phyloP scores from a whole-genome alignment of 64 coral and sea anemone genomes.

The Acropora yongei region DNA sequence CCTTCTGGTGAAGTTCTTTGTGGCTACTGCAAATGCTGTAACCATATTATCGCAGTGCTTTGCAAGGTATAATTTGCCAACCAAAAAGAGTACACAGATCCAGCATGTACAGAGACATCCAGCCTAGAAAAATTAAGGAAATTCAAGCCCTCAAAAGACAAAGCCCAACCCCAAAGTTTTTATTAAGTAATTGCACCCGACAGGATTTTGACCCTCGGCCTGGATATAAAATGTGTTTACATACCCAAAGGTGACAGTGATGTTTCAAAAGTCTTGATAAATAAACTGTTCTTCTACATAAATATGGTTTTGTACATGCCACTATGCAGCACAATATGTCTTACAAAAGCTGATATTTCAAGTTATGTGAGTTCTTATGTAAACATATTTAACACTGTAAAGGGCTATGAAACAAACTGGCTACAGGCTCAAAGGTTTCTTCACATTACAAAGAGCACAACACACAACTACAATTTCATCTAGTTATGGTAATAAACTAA shows the following conservation, averaged over 20 bases:
- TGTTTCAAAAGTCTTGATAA: too few species aligned
- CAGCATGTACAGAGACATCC: constrained; percentile 39
- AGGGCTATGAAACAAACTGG: too few species aligned
- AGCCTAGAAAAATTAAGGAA: constrained; percentile 59
- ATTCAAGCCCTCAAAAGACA: constrained; percentile 52
- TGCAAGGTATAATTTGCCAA: constrained; percentile 69
- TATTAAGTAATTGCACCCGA: background rate
- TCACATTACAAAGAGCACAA: background rate
- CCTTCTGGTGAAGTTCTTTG: constrained; percentile 33
- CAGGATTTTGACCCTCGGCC: constrained; percentile 21
- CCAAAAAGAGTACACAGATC: constrained; percentile 47
- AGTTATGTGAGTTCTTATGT: too few species aligned
- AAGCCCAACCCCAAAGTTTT: constrained; percentile 43
- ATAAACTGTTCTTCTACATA: too few species aligned
- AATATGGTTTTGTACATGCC: too few species aligned
- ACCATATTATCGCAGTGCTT: constrained; percentile 56
- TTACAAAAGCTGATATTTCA: too few species aligned
- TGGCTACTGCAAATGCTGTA: constrained; percentile 52
- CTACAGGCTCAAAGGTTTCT: constrained; percentile 46
- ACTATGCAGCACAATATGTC: too few species aligned
- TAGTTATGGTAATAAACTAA: constrained; percentile 61
- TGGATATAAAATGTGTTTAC: too few species aligned
- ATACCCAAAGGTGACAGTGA: too few species aligned
- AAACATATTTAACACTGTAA: too few species aligned
- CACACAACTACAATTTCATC: constrained; percentile 58